Conservation (phyloP, 2,888 invertebrate species). For the Meganola albula region DNA sequence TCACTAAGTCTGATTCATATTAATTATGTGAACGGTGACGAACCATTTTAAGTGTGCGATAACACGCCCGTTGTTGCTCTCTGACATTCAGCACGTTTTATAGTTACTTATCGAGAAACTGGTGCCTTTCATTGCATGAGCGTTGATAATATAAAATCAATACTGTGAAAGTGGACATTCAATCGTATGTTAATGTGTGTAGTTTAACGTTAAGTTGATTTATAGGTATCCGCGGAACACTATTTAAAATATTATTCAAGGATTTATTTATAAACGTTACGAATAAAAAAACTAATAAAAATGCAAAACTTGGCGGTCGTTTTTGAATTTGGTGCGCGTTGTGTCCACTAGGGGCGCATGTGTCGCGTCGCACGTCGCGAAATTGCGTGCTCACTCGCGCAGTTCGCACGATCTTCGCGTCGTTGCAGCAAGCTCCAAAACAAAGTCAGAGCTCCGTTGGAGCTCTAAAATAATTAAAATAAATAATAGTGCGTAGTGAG, state of each 20-base stretch:
- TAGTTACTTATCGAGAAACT: constrained; percentile 28
- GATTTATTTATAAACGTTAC: constrained; percentile 4
- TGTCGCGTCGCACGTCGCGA: constrained; percentile 39
- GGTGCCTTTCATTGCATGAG: constrained; percentile 28
- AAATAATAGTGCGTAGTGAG: constrained; percentile 21
- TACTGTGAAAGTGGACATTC: constrained; percentile 32
- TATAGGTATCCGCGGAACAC: constrained; percentile 7
- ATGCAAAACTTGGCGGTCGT: constrained; percentile 51
- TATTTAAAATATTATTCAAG: constrained; percentile 3
- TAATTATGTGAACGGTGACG: constrained; percentile 73
- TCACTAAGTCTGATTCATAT: constrained; percentile 60
- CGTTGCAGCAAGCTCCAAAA: constrained; percentile 51
- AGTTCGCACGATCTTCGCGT: constrained; percentile 59
- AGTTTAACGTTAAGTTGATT: constrained; percentile 5
- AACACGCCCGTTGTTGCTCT: constrained; percentile 56
- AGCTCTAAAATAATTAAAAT: constrained; percentile 34
- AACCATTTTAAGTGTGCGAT: constrained; percentile 68
- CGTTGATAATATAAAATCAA: constrained; percentile 61
- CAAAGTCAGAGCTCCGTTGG: constrained; percentile 42
- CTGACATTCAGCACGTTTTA: constrained; percentile 29
- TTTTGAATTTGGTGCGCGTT: constrained; percentile 45
- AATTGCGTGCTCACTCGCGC: constrained; percentile 44
- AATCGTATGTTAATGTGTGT: constrained; percentile 10
- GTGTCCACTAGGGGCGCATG: constrained; percentile 36
- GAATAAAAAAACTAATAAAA: constrained; percentile 17